Evolutionary conservation across 2,888 invertebrate genomes (phyloP).

Genomic region (Unio pictorum): DNA sequence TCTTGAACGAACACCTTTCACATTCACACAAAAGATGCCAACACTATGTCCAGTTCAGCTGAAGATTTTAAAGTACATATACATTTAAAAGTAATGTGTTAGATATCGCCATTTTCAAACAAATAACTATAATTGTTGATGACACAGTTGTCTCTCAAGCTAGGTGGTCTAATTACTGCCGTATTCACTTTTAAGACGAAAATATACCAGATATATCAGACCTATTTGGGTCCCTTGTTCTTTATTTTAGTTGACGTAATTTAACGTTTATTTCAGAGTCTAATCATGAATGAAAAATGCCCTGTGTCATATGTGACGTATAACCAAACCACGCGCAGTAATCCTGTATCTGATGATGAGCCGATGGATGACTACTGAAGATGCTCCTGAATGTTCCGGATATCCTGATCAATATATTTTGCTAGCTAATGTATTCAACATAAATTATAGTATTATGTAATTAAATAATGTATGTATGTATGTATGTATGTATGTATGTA

Average conservation of each 20-base stretch:
- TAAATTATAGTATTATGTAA: not conserved
- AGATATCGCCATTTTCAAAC: too few species aligned
- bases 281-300: conserved; percentile 91
- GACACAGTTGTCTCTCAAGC: too few species aligned
- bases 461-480: not conserved
- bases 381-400: not conserved
- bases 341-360: conserved; percentile 56
- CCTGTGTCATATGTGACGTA: conserved; percentile 96
- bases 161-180: not conserved
- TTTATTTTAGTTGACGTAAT: not conserved
- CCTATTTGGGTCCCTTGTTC: too few species aligned
- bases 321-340: conserved; percentile 63
- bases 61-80: too few species aligned
- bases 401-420: too few species aligned
- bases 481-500: not conserved
- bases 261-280: conserved; percentile 78
- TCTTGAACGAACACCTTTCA: too few species aligned
- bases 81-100: too few species aligned
- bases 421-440: not conserved
- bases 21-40: too few species aligned
- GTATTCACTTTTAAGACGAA: too few species aligned
- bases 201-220: not conserved
- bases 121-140: too few species aligned
- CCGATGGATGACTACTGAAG: not conserved
- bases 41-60: too few species aligned